Conservation (phyloP, 2,888 invertebrate genomes). For the Pilophorus perplexus region DNA sequence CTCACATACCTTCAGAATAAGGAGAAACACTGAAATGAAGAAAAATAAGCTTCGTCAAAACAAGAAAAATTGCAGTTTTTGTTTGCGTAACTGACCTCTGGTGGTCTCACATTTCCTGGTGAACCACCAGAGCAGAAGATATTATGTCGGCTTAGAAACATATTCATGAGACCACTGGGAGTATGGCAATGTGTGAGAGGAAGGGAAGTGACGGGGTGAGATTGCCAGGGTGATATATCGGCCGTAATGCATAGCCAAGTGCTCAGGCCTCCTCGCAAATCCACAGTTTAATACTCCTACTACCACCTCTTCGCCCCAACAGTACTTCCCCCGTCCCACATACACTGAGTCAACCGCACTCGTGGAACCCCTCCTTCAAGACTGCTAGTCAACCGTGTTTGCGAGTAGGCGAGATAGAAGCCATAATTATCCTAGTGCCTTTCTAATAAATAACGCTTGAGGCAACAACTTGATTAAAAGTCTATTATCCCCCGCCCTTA, state of each 20-base stretch:
- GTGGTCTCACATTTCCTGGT: slow-evolving; percentile 1
- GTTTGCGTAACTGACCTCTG: no score
- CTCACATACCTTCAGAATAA: no score
- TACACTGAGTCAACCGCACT: no score
- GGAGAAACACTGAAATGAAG: no score
- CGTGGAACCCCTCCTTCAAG: no score
- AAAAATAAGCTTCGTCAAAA: no score
- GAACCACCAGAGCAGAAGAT: neutral
- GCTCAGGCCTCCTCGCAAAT: slow-evolving; percentile 14
- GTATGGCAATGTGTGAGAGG: no score
- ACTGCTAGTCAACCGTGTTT: no score
- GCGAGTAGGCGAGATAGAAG: no score
- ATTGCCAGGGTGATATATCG: slow-evolving; percentile 14
- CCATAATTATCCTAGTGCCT: slow-evolving; percentile 10
- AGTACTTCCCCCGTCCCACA: no score
- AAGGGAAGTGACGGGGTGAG: slow-evolving; percentile 16
- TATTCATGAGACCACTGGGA: slow-evolving; percentile 16
- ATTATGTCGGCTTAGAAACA: slow-evolving; percentile 5
- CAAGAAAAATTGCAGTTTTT: no score
- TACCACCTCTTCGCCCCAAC: no score
- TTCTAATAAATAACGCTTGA: slow-evolving; percentile 3
- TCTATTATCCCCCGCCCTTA: slow-evolving; percentile 2
- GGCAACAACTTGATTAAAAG: slow-evolving; percentile 12
- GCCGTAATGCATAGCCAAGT: slow-evolving; percentile 17
- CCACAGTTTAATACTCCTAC: slow-evolving; percentile 18